Evolutionary conservation across 2,113 vertebrate species (phyloP).

Genomic region (Spilogale gracilis): DNA sequence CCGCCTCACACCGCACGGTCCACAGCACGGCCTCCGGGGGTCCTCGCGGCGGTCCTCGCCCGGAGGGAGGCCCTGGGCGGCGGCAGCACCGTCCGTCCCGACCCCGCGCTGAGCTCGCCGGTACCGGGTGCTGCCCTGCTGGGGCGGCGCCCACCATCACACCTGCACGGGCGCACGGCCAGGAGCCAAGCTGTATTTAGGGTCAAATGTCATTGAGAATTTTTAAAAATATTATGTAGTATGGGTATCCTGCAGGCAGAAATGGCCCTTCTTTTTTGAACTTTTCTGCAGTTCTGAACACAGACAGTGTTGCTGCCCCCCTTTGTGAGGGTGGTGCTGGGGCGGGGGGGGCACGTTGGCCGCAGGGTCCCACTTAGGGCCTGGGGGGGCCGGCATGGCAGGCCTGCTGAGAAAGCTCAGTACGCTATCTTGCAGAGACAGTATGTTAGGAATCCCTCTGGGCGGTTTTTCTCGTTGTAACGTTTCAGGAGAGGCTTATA

Average conservation of each 20-base stretch:
- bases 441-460: background rate
- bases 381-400: accelerated
- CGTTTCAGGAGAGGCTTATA: background rate
- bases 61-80: background rate
- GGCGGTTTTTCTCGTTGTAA: background rate
- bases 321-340: background rate
- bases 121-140: background rate
- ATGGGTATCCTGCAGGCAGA: background rate
- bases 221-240: background rate
- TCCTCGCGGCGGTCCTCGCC: background rate
- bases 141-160: accelerated
- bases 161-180: accelerated
- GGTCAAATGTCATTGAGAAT: background rate
- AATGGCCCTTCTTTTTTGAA: background rate
- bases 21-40: background rate
- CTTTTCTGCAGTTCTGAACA: background rate
- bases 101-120: background rate
- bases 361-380: accelerated
- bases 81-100: accelerated
- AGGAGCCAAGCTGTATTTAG: background rate
- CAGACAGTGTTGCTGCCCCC: background rate
- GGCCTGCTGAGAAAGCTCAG: accelerated
- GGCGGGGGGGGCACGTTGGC: accelerated
- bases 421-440: background rate
- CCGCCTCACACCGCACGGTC: too few species aligned